Percentiles rank a stretch among this genome's conserved stretches.
Evolutionary conservation across 2,113 vertebrate species (phyloP).

Genomic region (Rhea pennata): DNA sequence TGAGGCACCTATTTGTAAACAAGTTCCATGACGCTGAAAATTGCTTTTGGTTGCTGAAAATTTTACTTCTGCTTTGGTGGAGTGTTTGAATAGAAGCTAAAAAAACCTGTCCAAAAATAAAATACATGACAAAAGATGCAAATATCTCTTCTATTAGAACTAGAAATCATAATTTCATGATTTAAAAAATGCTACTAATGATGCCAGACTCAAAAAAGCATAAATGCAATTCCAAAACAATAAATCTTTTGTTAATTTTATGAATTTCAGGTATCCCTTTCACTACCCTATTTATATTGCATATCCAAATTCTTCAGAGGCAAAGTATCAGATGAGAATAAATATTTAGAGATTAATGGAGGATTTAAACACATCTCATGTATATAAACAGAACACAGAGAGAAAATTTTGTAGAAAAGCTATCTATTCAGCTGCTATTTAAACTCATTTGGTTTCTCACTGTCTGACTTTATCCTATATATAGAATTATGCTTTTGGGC

Average conservation of each 20-base stretch:
- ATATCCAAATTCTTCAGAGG: neutral
- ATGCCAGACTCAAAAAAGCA: neutral
- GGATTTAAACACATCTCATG: neutral
- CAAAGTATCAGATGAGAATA: neutral
- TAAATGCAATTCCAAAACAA: neutral
- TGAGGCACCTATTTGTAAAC: neutral
- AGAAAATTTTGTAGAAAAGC: neutral
- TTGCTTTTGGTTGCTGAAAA: neutral
- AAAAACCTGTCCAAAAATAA: neutral
- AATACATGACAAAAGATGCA: neutral
- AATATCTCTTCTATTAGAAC: neutral
- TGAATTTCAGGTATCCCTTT: neutral
- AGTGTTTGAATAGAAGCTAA: neutral
- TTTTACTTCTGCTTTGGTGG: neutral
- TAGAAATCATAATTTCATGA: neutral
- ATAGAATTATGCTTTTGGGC: neutral
- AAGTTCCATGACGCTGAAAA: neutral
- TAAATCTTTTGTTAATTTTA: neutral
- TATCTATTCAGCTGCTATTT: neutral
- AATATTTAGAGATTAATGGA: neutral
- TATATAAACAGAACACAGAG: neutral
- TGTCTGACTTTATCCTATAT: neutral
- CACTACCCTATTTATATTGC: neutral
- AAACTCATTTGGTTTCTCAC: neutral
- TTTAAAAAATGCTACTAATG: neutral